These are phyloP conservation scores for Nothocercus nigrocapillus DNA, from an alignment of 2,113 vertebrate species.

Conservation along the genomic window DNA sequence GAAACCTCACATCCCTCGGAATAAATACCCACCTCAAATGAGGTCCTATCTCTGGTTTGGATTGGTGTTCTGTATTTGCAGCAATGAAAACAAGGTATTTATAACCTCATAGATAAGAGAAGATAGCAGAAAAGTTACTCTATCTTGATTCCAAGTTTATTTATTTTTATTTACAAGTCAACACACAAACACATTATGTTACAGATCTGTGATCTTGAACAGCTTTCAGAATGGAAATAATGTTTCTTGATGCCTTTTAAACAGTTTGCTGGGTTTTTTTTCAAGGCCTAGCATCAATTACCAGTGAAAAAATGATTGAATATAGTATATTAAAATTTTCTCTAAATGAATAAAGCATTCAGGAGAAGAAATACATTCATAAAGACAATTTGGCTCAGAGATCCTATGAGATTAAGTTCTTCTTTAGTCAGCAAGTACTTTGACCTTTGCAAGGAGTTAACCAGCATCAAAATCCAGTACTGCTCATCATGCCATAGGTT, in stretches of 20 bases:
- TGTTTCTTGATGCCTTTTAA: background rate
- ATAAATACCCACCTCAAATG: background rate
- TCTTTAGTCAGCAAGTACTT: conserved; percentile 7
- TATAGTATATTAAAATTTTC: background rate
- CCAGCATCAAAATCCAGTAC: background rate
- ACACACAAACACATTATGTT: background rate
- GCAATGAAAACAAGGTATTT: conserved; percentile 8
- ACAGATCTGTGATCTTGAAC: background rate
- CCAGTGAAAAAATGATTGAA: background rate
- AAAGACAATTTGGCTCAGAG: background rate
- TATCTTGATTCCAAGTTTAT: background rate
- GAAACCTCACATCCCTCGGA: background rate
- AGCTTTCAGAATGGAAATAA: background rate
- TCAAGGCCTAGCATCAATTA: background rate
- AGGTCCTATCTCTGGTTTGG: background rate
- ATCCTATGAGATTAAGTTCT: conserved; percentile 1
- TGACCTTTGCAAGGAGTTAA: conserved; percentile 5
- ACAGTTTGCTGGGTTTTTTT: background rate
- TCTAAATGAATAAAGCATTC: background rate
- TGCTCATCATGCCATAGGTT: background rate
- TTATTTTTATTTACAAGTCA: conserved; percentile 8
- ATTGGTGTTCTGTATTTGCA: background rate
- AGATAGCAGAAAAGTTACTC: background rate
- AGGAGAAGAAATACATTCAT: background rate
- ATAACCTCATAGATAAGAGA: background rate